Percentiles rank a stretch among this genome's conserved stretches.
Evolutionary conservation across 2,888 invertebrate species (phyloP).

Genomic region (Lingula anatina): DNA sequence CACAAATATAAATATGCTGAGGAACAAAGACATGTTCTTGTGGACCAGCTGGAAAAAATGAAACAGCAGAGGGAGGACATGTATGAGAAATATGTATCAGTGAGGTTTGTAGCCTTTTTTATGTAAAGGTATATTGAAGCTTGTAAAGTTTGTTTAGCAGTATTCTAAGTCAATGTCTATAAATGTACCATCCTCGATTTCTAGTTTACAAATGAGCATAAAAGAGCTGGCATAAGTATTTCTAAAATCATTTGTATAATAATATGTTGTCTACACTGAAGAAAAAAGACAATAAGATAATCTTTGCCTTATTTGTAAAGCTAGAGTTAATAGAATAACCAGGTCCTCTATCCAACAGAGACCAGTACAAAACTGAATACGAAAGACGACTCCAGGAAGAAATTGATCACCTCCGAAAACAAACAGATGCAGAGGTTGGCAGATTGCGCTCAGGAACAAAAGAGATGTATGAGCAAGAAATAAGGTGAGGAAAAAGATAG

Average conservation of each 20-base stretch:
- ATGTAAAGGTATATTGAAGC: too few species aligned
- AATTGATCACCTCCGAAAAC: constrained; percentile 39
- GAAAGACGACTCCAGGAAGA: constrained; percentile 47
- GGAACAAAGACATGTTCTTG: constrained; percentile 35
- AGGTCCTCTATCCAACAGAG: too few species aligned
- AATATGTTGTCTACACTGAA: too few species aligned
- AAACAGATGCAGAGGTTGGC: constrained; percentile 48
- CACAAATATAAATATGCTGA: constrained; percentile 38
- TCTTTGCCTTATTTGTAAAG: too few species aligned
- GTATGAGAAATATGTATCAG: constrained; percentile 51
- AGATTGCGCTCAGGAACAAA: constrained; percentile 42
- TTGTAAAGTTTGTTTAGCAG: too few species aligned
- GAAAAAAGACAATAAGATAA: too few species aligned
- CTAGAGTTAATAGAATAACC: too few species aligned
- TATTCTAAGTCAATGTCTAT: too few species aligned
- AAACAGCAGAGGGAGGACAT: constrained; percentile 48
- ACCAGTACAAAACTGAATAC: constrained; percentile 49
- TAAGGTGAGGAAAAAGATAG: constrained; percentile 26
- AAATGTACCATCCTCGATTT: too few species aligned
- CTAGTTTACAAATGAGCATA: too few species aligned
- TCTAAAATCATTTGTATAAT: too few species aligned
- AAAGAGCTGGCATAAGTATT: too few species aligned
- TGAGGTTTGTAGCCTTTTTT: constrained; percentile 26
- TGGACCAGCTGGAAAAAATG: constrained; percentile 42
- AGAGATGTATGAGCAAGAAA: constrained; percentile 51